A percentile compares a stretch with the other conserved stretches of the same genome.
phyloP scores from a whole-genome alignment of 2,797 vertebrate genomes.

The Tympanoctomys barrerae region DNA sequence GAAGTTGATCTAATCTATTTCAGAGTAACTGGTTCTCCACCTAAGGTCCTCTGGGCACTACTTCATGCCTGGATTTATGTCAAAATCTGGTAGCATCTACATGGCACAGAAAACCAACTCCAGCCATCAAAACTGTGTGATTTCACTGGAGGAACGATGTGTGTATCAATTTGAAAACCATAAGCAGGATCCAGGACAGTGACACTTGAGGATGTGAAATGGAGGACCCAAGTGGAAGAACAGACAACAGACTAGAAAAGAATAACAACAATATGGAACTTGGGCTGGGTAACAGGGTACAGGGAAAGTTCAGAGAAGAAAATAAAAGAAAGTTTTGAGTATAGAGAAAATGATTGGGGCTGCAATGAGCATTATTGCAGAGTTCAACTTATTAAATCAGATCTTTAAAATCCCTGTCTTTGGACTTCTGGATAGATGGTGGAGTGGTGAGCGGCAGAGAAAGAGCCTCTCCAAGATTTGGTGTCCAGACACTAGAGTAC shows the following conservation, averaged over 20 bases:
- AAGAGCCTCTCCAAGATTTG: neutral
- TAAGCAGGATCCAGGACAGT: neutral
- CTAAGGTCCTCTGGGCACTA: neutral
- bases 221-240: neutral
- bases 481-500: neutral
- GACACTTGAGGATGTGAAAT: neutral
- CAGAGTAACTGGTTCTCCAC: neutral
- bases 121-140: neutral
- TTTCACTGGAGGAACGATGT: neutral
- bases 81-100: neutral
- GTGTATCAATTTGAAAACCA: neutral
- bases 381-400: neutral
- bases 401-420: neutral
- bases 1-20: slow-evolving; percentile 16
- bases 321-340: neutral
- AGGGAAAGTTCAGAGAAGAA: neutral
- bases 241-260: neutral
- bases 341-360: neutral
- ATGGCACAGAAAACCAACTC: neutral
- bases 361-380: neutral
- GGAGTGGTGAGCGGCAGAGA: neutral
- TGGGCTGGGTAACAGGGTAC: neutral
- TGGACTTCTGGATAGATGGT: neutral
- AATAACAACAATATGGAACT: neutral
- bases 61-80: neutral